These are phyloP conservation scores for Pseudopipra pipra DNA, from an alignment of 2,113 vertebrate species.

Conservation along the genomic window DNA sequence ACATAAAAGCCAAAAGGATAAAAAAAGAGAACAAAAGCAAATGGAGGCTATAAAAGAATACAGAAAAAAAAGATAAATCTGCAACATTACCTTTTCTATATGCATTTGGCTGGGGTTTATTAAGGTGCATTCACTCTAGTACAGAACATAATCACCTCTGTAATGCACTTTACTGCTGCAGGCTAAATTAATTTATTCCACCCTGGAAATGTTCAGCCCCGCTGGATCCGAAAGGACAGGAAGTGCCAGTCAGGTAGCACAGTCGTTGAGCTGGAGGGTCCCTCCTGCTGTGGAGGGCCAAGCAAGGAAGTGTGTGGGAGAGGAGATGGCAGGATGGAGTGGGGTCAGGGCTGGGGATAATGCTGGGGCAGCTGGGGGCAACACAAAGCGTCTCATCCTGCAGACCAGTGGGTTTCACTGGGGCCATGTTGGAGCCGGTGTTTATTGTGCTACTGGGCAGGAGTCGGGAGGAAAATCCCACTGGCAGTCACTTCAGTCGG, in stretches of 20 bases:
- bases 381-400: fast-evolving
- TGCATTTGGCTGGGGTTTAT: conserved; percentile 31
- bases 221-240: neutral
- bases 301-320: neutral
- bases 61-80: conserved; percentile 37
- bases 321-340: neutral
- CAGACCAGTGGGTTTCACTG: fast-evolving
- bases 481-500: neutral
- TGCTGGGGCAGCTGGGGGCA: neutral
- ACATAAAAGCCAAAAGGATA: conserved; percentile 60
- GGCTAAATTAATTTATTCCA: neutral
- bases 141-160: conserved; percentile 7
- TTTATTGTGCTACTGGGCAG: fast-evolving
- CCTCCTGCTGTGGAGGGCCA: neutral
- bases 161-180: neutral
- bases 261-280: neutral
- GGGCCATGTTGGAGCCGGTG: fast-evolving
- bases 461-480: neutral
- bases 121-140: neutral
- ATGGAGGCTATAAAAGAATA: conserved; percentile 30
- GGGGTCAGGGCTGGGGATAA: neutral
- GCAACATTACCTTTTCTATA: conserved; percentile 12
- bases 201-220: neutral
- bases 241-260: neutral
- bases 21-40: conserved; percentile 63